A percentile compares a stretch with the other conserved stretches of the same genome.
These are phyloP conservation scores for Caretta caretta DNA, from an alignment of 2,113 vertebrate species.

Conservation along the genomic window DNA sequence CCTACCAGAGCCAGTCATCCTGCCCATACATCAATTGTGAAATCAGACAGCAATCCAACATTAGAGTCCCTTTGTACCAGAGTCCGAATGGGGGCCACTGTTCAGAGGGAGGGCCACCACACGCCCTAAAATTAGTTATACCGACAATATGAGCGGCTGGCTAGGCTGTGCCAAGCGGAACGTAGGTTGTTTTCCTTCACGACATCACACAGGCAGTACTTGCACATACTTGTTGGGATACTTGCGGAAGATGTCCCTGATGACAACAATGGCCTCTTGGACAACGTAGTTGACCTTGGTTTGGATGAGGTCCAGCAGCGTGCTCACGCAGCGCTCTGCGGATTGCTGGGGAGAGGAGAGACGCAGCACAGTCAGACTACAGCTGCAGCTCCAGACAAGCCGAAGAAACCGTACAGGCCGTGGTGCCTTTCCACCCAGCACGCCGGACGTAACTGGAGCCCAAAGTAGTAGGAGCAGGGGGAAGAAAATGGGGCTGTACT, in stretches of 20 bases:
- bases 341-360: conserved; percentile 86
- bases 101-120: not conserved
- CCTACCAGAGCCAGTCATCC: not conserved
- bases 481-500: not conserved
- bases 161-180: not conserved
- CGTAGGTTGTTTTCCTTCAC: not conserved
- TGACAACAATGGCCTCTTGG: conserved; percentile 97
- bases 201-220: accelerated
- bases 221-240: conserved; percentile 95
- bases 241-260: conserved; percentile 98
- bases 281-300: conserved; percentile 99
- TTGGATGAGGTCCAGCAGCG: conserved; percentile 96
- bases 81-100: not conserved
- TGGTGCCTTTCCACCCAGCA: not conserved
- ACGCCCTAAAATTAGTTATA: not conserved
- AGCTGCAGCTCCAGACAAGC: not conserved
- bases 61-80: accelerated
- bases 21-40: not conserved
- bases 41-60: not conserved
- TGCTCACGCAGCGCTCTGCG: conserved; percentile 98
- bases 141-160: not conserved
- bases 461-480: accelerated
- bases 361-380: not conserved
- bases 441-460: not conserved
- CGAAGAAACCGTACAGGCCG: not conserved